Evolutionary conservation across 2,113 vertebrate species (phyloP).

Genomic region (Falco punctatus): DNA sequence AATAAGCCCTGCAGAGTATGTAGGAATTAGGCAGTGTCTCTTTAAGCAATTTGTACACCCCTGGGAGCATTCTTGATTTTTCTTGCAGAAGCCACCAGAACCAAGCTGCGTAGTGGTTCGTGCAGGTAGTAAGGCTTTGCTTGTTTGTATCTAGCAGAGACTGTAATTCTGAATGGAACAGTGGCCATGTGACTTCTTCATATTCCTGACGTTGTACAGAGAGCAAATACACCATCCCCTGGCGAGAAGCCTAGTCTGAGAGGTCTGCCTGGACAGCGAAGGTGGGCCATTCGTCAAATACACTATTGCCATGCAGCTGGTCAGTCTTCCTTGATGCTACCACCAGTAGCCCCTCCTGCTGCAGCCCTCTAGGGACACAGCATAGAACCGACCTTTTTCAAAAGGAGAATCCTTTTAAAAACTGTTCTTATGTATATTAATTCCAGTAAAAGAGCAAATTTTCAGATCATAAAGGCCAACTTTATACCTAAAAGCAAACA

Average conservation of each 20-base stretch:
- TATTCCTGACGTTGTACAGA: neutral
- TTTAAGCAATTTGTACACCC: conserved; percentile 41
- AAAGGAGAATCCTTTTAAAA: neutral
- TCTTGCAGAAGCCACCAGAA: conserved; percentile 11
- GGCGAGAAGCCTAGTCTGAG: neutral
- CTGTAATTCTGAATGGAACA: neutral
- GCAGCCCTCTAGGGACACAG: neutral
- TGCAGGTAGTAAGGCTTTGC: neutral
- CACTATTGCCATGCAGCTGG: neutral
- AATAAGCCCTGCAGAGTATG: conserved; percentile 32
- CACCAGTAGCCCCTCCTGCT: neutral
- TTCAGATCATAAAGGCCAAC: neutral
- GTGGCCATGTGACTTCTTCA: neutral
- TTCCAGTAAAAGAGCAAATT: neutral
- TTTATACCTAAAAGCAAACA: conserved; percentile 10
- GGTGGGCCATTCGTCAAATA: neutral
- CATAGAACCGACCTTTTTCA: neutral
- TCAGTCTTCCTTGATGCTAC: neutral
- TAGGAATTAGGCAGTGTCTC: conserved; percentile 37
- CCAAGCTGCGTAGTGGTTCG: neutral
- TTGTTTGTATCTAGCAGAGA: neutral
- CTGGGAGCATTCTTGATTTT: neutral
- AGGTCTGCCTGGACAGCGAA: neutral
- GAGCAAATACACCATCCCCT: neutral
- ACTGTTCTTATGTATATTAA: neutral